Evolutionary conservation across 2,113 vertebrate species (phyloP), one percentile per base, ranked within the genome.

Genomic region (Centrocercus urophasianus): DNA sequence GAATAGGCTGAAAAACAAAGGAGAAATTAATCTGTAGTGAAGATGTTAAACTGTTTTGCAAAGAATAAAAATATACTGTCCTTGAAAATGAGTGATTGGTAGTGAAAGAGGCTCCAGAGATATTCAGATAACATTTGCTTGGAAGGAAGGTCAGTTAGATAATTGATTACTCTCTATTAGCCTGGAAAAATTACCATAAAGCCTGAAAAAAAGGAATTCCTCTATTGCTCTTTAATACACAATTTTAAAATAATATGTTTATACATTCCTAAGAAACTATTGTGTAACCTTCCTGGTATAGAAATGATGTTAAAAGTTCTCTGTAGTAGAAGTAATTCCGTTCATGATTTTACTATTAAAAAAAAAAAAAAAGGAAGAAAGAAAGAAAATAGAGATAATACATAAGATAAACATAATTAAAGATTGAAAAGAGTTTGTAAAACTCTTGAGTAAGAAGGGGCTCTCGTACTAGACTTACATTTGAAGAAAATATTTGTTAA

Each of bases 21-120:
- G 76, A 57, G 79, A 90, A 76, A 76, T 96, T 97, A 92, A 79
- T 96, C 88, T 84, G 48, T 69, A 61, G 1, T 32, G 87, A 93
- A 94, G 63, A 54, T 84, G 80, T 96, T 96, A 97, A 97, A 95
- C 94, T 96, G 81, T 96, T 98, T 97, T 88, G 84, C 79, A 93
- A 92, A 96, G 71, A 96, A 90, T 92, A 95, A 96, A 95, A 95
- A 94, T 87, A 93, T 92, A 54, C 74, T n/a, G 78, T 89, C 96
- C 95, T 97, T 97, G 96, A 97, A 95, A 95, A 96, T 63, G 74
- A 95, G 80, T 71, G 36, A 27, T 92, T 96, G 86, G 69, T 47
- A 83, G 47, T 86, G 64, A 86, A 97, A 89, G 93, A 75, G 91
- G 36, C 96, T 96, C 93, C 85, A 73, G 93, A 97, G 93, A 89